phyloP scores from a whole-genome alignment of 2,797 vertebrate genomes.

The Rhincodon typus region DNA sequence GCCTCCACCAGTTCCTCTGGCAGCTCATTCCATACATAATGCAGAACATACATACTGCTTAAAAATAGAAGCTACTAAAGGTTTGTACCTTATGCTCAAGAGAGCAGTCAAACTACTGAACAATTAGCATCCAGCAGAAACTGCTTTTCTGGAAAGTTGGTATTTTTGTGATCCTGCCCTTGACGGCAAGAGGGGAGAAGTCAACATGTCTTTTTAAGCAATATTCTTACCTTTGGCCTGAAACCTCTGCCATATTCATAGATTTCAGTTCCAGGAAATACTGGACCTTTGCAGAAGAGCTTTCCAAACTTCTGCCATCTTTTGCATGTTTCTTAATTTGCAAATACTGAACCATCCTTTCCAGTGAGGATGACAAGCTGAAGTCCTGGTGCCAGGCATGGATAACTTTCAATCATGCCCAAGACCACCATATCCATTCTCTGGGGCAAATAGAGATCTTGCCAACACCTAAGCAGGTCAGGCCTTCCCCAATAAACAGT shows the following conservation, averaged over 20 bases:
- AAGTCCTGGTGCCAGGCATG: slow-evolving; percentile 26
- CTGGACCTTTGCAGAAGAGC: not conserved
- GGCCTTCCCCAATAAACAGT: slow-evolving; percentile 36
- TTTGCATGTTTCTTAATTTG: slow-evolving; percentile 38
- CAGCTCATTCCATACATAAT: no score
- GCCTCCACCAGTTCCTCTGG: no score
- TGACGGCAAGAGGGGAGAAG: no score
- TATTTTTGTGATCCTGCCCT: no score
- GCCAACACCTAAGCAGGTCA: slow-evolving; percentile 34
- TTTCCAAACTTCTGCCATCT: not conserved
- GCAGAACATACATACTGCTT: no score
- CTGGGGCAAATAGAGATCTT: slow-evolving; percentile 38
- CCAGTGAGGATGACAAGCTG: slow-evolving; percentile 39
- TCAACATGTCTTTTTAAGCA: not conserved
- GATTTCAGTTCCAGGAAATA: not conserved
- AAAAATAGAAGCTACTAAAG: no score
- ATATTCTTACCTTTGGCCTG: not conserved
- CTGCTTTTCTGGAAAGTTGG: no score
- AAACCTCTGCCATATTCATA: not conserved
- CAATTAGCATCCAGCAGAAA: no score
- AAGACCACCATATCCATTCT: slow-evolving; percentile 38
- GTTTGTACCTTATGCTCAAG: no score
- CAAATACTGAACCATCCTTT: slow-evolving; percentile 29
- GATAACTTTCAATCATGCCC: slow-evolving; percentile 38
- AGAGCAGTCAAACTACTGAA: no score